Base-by-base conservation (phyloP, 2,888 invertebrate genomes). In the Drosophila helvetica region DNA sequence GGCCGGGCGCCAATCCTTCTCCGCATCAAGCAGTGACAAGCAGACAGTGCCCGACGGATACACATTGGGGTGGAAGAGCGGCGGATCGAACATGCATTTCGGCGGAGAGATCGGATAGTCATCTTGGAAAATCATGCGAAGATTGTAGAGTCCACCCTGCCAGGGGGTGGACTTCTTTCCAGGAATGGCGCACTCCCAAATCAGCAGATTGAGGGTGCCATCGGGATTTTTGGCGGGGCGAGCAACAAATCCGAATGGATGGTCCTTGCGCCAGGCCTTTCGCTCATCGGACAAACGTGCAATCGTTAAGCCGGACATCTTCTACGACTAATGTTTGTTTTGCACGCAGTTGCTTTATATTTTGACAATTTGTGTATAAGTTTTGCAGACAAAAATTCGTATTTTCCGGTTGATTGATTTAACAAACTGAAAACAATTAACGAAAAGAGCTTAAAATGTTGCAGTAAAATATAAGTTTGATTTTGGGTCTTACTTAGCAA, bases 141-240 rank as follows among this genome's bases (percentile, higher is more conserved):
- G 92, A 93, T 98, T 98, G 92, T 98, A 99, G 58, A 98, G 93
- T 42, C 99, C 99, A 86, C 97, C 97, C 93, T 99, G 99, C 99
- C 99, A 99, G 22, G 98, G 96, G 43, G 99, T 97, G 95, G 95
- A 94, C 93, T 99, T 99, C 92, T 99, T 99, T 60, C 99, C 99
- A 79, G 99, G 99, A 93, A 99, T 99, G 61, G 97, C 98, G 92
- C 99, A 99, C 92, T 99, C 99, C 99, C 99, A 99, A 90, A 97
- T 97, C 97, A 99, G 98, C 48, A 99, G 93, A 93, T 99, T 99
- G 64, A 99, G 92, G 19, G 98, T 96, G 45, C 98, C 98, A 93
- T 99, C 99, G 18, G 96, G 94, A 93, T 98, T 98, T 93, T 98
- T 98, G 71, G 96, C 96, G 15, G 99, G 99, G 60, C 97, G 94